phyloP scores from a whole-genome alignment of 2,888 invertebrate genomes.

The Cloeon dipterum region DNA sequence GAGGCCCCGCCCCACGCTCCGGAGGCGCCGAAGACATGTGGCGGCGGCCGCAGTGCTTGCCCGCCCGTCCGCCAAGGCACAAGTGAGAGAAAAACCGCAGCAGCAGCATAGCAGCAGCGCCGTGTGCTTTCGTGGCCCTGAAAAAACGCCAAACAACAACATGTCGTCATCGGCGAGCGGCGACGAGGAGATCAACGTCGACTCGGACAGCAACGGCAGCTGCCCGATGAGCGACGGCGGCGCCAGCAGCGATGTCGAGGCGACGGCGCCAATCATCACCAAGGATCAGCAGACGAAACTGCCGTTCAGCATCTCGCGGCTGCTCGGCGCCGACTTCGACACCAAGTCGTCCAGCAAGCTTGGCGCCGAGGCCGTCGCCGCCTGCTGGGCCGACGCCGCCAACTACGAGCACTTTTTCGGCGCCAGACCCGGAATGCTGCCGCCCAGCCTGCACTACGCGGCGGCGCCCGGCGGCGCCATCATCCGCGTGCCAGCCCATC shows the following conservation, averaged over 20 bases:
- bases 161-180: constrained; percentile 30
- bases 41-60: too few species aligned
- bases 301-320: constrained; percentile 61
- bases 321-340: constrained; percentile 52
- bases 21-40: too few species aligned
- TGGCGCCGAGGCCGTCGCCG: constrained; percentile 4
- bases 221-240: constrained; percentile 6
- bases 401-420: constrained; percentile 3
- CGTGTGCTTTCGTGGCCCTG: too few species aligned
- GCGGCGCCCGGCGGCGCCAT: constrained; percentile 12
- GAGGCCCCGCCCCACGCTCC: too few species aligned
- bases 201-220: constrained; percentile 27
- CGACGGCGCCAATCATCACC: constrained; percentile 3
- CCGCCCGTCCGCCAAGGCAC: too few species aligned
- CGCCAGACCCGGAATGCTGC: constrained; percentile 6
- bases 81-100: too few species aligned
- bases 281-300: constrained; percentile 18
- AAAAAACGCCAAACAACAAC: too few species aligned
- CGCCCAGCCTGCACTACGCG: constrained; percentile 6
- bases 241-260: constrained; percentile 2
- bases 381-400: constrained; percentile 5
- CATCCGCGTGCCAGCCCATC: constrained; percentile 27
- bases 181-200: constrained; percentile 39
- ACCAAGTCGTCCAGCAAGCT: neutral
- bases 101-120: too few species aligned